Evolutionary conservation across 2,888 invertebrate species (phyloP).

Genomic region (Orchestes rusci): DNA sequence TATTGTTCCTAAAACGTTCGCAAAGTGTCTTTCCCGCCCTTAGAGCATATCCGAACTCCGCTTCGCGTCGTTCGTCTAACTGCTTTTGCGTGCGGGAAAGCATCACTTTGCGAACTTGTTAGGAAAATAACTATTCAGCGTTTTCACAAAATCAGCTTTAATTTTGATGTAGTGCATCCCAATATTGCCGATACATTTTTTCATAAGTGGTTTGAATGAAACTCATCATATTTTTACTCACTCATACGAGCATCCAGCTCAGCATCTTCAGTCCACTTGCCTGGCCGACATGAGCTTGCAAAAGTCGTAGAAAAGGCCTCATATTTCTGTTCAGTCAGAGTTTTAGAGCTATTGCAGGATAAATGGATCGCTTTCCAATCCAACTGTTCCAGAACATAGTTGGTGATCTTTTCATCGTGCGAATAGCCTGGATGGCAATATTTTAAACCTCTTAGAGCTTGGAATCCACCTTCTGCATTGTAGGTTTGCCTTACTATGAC

Average conservation of each 20-base stretch:
- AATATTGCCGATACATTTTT: no score
- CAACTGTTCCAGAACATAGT: slow-evolving; percentile 54
- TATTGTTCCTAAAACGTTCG: no score
- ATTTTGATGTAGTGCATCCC: no score
- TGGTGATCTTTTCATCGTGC: slow-evolving; percentile 51
- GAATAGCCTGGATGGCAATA: slow-evolving; percentile 62
- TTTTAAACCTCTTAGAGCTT: slow-evolving; percentile 45
- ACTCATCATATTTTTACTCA: slow-evolving; percentile 42
- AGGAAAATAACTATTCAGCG: no score
- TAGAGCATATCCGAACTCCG: no score
- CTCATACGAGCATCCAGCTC: slow-evolving; percentile 51
- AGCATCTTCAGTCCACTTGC: slow-evolving; percentile 54
- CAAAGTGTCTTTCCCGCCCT: no score
- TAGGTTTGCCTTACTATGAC: slow-evolving; percentile 50
- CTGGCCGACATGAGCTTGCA: slow-evolving; percentile 64
- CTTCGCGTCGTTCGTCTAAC: no score
- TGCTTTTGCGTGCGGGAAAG: no score
- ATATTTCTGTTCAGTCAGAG: slow-evolving; percentile 54
- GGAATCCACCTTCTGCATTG: slow-evolving; percentile 45
- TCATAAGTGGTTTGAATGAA: no score
- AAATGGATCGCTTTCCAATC: slow-evolving; percentile 41
- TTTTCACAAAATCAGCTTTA: no score
- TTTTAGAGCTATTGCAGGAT: slow-evolving; percentile 33
- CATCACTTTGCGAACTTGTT: no score
- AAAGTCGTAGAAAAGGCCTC: slow-evolving; percentile 57